Conservation (phyloP, 2,888 invertebrate species). For the Cyrtodaria siliqua region DNA sequence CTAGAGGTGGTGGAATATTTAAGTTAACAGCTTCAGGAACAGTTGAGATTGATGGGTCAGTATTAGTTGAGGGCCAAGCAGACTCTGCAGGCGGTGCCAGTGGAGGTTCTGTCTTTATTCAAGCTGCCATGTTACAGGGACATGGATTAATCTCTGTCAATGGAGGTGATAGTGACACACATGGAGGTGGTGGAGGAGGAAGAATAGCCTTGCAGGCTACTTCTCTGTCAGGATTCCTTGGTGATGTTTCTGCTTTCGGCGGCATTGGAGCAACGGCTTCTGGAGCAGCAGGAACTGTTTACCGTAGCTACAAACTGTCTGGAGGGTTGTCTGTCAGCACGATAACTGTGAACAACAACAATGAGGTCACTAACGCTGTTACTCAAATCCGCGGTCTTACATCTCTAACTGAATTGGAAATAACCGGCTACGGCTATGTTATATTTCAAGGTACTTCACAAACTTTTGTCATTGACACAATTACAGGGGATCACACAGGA, state of each 20-base stretch:
- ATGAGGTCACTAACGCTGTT: conserved; percentile 21
- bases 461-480: conserved; percentile 46
- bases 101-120: conserved; percentile 57
- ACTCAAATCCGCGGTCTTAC: conserved; percentile 42
- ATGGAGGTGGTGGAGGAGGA: conserved; percentile 73
- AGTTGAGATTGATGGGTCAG: conserved; percentile 63
- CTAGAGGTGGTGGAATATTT: conserved; percentile 71
- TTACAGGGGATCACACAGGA: conserved; percentile 72
- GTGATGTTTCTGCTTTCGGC: conserved; percentile 57
- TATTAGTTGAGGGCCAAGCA: conserved; percentile 62
- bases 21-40: conserved; percentile 39
- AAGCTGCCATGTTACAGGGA: conserved; percentile 61
- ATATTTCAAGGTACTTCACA: conserved; percentile 32
- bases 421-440: conserved; percentile 48
- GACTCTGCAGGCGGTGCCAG: conserved; percentile 17
- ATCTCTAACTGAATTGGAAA: conserved; percentile 46
- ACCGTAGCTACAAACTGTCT: conserved; percentile 56
- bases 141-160: conserved; percentile 66
- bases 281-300: conserved; percentile 75
- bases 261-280: conserved; percentile 49
- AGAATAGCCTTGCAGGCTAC: conserved; percentile 61
- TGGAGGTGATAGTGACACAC: conserved; percentile 68
- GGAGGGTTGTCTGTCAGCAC: conserved; percentile 49
- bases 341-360: conserved; percentile 63
- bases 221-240: conserved; percentile 59